Conservation (phyloP, 1,140 invertebrate genomes). For the Nasonia longicornis region DNA sequence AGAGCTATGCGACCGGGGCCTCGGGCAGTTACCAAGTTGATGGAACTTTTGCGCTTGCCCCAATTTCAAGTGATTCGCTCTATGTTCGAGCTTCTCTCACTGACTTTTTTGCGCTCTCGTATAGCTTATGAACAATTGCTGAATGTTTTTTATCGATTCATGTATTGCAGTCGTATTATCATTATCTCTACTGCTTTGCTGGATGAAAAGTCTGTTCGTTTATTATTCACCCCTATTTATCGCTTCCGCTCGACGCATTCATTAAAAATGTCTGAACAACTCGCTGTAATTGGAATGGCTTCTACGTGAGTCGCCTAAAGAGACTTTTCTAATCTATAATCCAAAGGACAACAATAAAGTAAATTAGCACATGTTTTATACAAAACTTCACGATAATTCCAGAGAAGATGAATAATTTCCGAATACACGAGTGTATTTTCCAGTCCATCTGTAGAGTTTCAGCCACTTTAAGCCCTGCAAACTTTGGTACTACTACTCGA, state of each 20-base stretch:
- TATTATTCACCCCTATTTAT: not conserved
- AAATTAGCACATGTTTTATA: too few relatives aligned
- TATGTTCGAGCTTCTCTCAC: not conserved
- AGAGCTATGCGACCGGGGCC: not conserved
- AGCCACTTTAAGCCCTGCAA: not conserved
- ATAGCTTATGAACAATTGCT: not conserved
- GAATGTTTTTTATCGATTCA: not conserved
- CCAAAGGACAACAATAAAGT: too few relatives aligned
- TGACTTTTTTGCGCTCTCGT: not conserved
- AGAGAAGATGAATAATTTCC: not conserved
- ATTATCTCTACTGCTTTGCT: too few relatives aligned
- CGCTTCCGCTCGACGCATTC: too few relatives aligned
- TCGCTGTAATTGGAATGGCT: too few relatives aligned
- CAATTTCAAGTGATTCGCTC: conserved; percentile 15
- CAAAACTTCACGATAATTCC: not conserved
- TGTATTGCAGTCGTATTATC: not conserved
- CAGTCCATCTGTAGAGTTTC: not conserved
- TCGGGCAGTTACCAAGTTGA: conserved; percentile 15
- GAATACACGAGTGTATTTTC: not conserved
- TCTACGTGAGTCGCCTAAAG: too few relatives aligned
- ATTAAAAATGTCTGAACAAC: too few relatives aligned
- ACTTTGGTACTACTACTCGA: not conserved
- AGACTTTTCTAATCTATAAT: too few relatives aligned
- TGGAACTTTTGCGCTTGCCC: conserved; percentile 34
- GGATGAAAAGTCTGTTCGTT: not conserved